Evolutionary conservation across 2,888 invertebrate species (phyloP).

Genomic region (Trissolcus japonicus): DNA sequence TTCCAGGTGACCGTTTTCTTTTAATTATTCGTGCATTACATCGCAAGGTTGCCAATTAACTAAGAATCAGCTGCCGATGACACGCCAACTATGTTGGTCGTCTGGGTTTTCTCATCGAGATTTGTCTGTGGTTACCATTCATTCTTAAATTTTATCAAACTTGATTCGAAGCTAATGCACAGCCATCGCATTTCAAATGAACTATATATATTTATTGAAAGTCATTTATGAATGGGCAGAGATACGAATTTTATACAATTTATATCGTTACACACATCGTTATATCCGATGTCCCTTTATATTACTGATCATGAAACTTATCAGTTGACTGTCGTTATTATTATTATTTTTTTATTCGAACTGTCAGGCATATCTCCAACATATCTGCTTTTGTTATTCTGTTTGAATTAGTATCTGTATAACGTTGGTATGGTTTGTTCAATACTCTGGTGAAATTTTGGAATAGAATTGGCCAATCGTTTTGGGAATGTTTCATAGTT

Average conservation of each 20-base stretch:
- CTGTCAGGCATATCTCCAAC: constrained; percentile 39
- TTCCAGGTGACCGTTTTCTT: constrained; percentile 70
- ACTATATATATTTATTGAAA: constrained; percentile 47
- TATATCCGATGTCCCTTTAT: constrained; percentile 21
- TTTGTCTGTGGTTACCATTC: constrained; percentile 47
- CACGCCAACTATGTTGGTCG: constrained; percentile 17
- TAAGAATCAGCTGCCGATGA: constrained; percentile 26
- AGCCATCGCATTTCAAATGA: constrained; percentile 42
- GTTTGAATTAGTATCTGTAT: constrained; percentile 5
- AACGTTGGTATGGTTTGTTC: neutral
- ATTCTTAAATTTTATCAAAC: constrained; percentile 31
- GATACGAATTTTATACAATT: constrained; percentile 51
- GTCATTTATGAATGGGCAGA: constrained; percentile 50
- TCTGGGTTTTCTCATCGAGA: constrained; percentile 18
- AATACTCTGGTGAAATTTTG: neutral
- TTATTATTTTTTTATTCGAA: constrained; percentile 7
- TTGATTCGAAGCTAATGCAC: constrained; percentile 21
- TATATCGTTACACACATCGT: constrained; percentile 38
- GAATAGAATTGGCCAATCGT: neutral
- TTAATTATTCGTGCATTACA: neutral
- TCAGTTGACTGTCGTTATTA: constrained; percentile 52
- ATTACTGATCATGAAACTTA: constrained; percentile 27
- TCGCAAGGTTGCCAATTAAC: constrained; percentile 7
- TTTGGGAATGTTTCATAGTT: no score
- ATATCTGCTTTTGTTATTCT: constrained; percentile 29